A percentile compares a stretch with the other conserved stretches of the same genome.
Conservation (phyloP, 1,140 invertebrate genomes). For the Orchestia grillus region DNA sequence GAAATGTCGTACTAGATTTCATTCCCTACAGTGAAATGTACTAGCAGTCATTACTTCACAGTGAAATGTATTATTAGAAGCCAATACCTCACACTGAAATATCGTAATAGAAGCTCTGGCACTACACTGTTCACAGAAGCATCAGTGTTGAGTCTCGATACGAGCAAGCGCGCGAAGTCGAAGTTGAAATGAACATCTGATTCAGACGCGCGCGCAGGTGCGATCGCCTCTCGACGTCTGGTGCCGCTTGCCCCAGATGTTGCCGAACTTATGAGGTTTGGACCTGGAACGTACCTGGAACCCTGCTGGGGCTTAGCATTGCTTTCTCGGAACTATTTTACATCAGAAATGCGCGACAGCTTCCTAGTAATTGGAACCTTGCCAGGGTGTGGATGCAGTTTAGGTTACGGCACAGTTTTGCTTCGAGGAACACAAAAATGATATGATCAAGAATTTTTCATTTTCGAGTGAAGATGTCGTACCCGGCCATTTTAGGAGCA, state of each 20-base stretch:
- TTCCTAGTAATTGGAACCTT: neutral
- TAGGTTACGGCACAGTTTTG: neutral
- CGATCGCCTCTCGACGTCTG: neutral
- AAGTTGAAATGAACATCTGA: too few species aligned
- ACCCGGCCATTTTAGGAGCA: neutral
- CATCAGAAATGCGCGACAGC: neutral
- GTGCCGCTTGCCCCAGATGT: neutral
- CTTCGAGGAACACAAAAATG: neutral
- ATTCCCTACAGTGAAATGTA: too few species aligned
- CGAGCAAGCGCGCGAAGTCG: too few species aligned
- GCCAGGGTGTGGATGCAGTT: neutral
- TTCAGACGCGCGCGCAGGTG: neutral
- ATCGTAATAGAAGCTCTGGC: too few species aligned
- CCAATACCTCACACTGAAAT: too few species aligned
- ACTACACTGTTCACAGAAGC: too few species aligned
- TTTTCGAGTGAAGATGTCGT: neutral
- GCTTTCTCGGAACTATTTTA: neutral
- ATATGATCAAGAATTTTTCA: neutral
- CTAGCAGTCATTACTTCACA: too few species aligned
- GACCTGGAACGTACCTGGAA: neutral
- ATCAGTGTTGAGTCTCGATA: too few species aligned
- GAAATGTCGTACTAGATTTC: too few species aligned
- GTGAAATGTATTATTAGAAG: too few species aligned
- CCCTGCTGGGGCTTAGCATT: neutral
- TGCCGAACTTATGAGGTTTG: neutral